Evolutionary conservation across 2,888 invertebrate genomes (phyloP), one percentile per base, ranked within the genome.

Genomic region (Luperina nickerlii): DNA sequence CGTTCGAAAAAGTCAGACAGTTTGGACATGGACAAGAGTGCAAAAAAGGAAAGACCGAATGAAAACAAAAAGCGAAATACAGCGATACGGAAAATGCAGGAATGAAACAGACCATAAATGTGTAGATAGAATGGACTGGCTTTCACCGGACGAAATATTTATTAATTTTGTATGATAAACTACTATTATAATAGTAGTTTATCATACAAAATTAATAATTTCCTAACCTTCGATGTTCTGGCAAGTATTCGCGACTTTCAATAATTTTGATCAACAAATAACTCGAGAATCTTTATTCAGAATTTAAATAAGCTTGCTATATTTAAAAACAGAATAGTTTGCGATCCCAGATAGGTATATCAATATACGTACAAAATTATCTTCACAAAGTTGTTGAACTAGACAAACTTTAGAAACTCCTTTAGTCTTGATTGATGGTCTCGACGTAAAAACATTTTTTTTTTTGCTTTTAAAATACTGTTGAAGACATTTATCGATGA

Each of bases 241-340:
- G 54, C 78, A 74, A 68, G 60, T 57, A 77, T 80, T 70, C 62
- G 63, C 76, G 70, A 80, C 78, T 79, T 82, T 83, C 78, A 83
- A 88, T 88, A 79, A 85, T 79, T 84, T 83, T 83, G 76, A 84
- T 78, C 79, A 79, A 63, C 60, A 86, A 82, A 81, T 70, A 82
- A 65, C 62, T 48, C 54, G 27, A 83, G 66, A 76, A 81, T 79
- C 57, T 81, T 79, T 76, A 75, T 62, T 42, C 32, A n/a, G 76
- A 84, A 74, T 83, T 85, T 78, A 73, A 83, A 88, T 78, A 79
- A 86, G 42, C 60, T 81, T 51, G 70, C n/a, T 80, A 72, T 83
- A 65, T 80, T 78, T 71, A 24, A 51, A 76, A 87, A 74, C 70
- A 65, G 75, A 86, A 87, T 82, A 82, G 72, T 86, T 89, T 73